A percentile compares a stretch with the other conserved stretches of the same genome.
phyloP scores from a whole-genome alignment of 2,797 vertebrate genomes.

The Notolabrus celidotus region DNA sequence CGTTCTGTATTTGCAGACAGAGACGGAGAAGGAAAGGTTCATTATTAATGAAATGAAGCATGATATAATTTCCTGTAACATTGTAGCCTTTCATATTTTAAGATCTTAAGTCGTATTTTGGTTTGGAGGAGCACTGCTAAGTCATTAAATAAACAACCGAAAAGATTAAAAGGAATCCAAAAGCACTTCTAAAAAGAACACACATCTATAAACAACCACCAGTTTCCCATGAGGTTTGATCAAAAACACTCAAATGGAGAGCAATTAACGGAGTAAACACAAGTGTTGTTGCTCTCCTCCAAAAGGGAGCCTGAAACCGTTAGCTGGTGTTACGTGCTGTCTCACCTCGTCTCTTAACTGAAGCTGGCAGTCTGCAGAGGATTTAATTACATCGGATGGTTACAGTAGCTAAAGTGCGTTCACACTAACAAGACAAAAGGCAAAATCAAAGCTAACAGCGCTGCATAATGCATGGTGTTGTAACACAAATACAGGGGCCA shows the following conservation, averaged over 20 bases:
- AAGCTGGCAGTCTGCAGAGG: conserved; percentile 26
- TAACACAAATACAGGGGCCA: conserved; percentile 35
- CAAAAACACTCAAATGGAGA: conserved; percentile 57
- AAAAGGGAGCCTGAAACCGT: conserved; percentile 36
- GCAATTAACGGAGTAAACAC: conserved; percentile 66
- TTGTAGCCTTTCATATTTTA: background rate
- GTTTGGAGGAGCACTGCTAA: conserved; percentile 37
- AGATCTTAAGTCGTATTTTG: conserved; percentile 11
- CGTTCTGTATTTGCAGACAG: conserved; percentile 82
- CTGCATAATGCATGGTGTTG: conserved; percentile 52
- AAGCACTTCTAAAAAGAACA: conserved; percentile 34
- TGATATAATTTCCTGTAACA: background rate
- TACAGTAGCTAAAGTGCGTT: conserved; percentile 59
- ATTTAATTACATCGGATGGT: conserved; percentile 61
- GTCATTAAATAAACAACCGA: conserved; percentile 55
- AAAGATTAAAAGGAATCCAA: conserved; percentile 66
- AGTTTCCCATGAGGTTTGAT: conserved; percentile 57
- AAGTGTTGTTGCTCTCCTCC: conserved; percentile 42
- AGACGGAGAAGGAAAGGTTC: background rate
- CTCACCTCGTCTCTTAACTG: conserved; percentile 39
- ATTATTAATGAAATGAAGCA: background rate
- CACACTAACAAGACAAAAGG: conserved; percentile 64
- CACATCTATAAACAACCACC: conserved; percentile 45
- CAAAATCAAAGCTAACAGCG: conserved; percentile 48
- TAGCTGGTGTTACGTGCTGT: conserved; percentile 7